Evolutionary conservation across 1,140 invertebrate species (phyloP), one percentile per base, ranked within the genome.

Genomic region (Drosophila biarmipes): DNA sequence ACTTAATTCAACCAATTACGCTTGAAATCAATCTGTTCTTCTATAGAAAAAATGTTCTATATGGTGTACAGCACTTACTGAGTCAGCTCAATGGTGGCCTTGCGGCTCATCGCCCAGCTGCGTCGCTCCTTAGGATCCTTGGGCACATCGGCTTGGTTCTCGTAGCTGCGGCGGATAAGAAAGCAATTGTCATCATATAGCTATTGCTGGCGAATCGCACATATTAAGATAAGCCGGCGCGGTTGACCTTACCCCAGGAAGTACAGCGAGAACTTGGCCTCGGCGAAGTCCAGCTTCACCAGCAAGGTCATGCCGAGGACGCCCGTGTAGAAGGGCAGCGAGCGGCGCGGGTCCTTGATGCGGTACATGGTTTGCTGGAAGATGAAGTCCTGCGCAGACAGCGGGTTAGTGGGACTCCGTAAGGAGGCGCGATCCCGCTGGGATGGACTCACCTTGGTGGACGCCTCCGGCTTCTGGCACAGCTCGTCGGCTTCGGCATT

Each of bases 361-460:
- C 98, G 94, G 85, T 96, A 97, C 98, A 99, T 99, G 8, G 98
- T 98, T 94, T 99, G 98, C 93, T 98, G 98, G 91, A 99, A 96
- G 59, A 98, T 94, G 90, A 97, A 98, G 53, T 97, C 96, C 95
- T 97, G 92, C 34, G 24, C 40, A 6, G 31, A 15, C 8, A 27
- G 34, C 21, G 46, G 14, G 35, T 17, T 11, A 40, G 21, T 29
- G 24, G 46, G 0, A 14, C 11, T 51, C 15, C 11, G 1, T 6
- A 10, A 12, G 6, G 6, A 7, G 8, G 0, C 24, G 4, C 21
- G 17, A 6, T 27, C 27, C 24, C 4, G 4, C 5, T 14, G 34
- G 1, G 7, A 31, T 11, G 5, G 14, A 40, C 61, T 64, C 15
- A 91, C 95, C 92, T 95, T 95, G 15, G 96, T 96, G 7, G 93